Evolutionary conservation across 2,888 invertebrate species (phyloP), one percentile per base, ranked within the genome.

Genomic region (Tachina lurida): DNA sequence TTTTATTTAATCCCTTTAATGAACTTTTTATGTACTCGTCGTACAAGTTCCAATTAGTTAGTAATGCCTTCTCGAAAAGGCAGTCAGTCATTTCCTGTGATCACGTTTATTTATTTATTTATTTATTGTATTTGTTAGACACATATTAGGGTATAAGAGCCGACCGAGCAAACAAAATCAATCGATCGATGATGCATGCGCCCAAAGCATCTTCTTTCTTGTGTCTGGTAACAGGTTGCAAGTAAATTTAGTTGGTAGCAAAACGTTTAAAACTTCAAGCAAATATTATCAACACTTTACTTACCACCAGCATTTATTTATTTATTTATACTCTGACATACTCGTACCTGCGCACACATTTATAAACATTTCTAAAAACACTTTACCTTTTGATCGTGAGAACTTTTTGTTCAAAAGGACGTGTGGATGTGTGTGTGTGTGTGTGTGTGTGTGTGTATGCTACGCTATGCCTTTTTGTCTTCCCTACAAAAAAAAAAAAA

Each of bases 161-260:
- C 31, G 31, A 31, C 5, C 31, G 31, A 31, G 7, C 31, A 39
- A 15, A n/a, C 39, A 31, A 10, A 49, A 31, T 71, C 43, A n/a
- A 49, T 45, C n/a, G 41, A 63, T 43, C 12, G 67, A 41, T 56
- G 63, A 63, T 77, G 17, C 68, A n/a, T n/a, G n/a, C n/a, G n/a
- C 86, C 83, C 39, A 10, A 56, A 86, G 86, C 86, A 86, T 86
- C 86, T 86, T 86, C 86, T 82, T 85, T 49, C 60, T n/a, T 62
- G 79, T 70, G 71, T 68, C 9, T 10, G 63, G 49, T 83, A 83
- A 83, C 79, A 83, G 86, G 86, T 67, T 68, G 17, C 12, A 60
- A 86, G 79, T 31, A 86, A 73, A 47, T 47, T 39, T 43, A 76
- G 79, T 71, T 67, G 41, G 62, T 22, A 19, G 60, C 47, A 17